phyloP scores from a whole-genome alignment of 2,888 invertebrate genomes.

The Andricus quercusramuli region DNA sequence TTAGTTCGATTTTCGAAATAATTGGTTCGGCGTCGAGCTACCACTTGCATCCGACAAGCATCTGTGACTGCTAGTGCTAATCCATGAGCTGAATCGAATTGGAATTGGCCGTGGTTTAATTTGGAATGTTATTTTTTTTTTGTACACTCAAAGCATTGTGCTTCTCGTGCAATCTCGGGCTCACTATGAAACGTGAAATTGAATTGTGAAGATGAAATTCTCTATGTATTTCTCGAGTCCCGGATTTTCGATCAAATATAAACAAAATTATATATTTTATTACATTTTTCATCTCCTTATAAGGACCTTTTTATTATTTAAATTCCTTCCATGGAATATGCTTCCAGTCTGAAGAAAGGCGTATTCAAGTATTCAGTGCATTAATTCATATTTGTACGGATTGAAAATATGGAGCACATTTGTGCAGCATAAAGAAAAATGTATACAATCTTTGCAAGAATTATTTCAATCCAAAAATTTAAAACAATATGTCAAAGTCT shows the following conservation, averaged over 20 bases:
- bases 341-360: too few relatives aligned
- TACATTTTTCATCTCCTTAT: neutral
- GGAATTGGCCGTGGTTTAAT: conserved; percentile 65
- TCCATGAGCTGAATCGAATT: conserved; percentile 61
- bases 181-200: conserved; percentile 56
- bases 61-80: conserved; percentile 51
- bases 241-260: neutral
- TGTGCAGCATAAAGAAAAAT: too few relatives aligned
- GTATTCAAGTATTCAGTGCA: too few relatives aligned
- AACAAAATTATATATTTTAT: neutral
- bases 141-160: conserved; percentile 6
- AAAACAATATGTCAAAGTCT: too few relatives aligned
- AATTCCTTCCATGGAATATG: too few relatives aligned
- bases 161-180: conserved; percentile 6
- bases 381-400: too few relatives aligned
- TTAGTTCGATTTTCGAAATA: conserved; percentile 57
- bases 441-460: too few relatives aligned
- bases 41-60: conserved; percentile 54
- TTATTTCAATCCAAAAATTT: too few relatives aligned
- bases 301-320: neutral
- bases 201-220: conserved; percentile 63
- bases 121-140: conserved; percentile 61
- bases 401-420: too few relatives aligned
- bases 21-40: conserved; percentile 46
- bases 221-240: neutral